A percentile compares a stretch with the other conserved stretches of the same genome.
These are phyloP conservation scores for Mythimna impura DNA, from an alignment of 2,888 invertebrate genomes.

Conservation along the genomic window DNA sequence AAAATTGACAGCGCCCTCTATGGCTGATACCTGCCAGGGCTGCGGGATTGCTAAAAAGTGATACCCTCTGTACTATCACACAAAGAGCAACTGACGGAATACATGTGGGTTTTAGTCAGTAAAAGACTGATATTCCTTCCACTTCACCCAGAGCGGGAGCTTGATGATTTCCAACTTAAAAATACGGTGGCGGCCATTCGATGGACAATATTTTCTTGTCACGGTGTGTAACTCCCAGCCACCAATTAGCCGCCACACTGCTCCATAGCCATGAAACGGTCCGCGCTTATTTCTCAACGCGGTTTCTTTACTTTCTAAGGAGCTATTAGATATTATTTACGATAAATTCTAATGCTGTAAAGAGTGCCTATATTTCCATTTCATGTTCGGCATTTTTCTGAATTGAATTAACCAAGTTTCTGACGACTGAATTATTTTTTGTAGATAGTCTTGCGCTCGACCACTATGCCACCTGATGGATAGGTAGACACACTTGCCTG, in stretches of 20 bases:
- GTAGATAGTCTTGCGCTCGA: too few species aligned
- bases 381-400: neutral
- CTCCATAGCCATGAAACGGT: slow-evolving; percentile 45
- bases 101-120: too few species aligned
- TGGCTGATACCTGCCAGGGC: too few species aligned
- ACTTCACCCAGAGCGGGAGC: too few species aligned
- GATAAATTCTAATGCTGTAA: neutral
- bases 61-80: too few species aligned
- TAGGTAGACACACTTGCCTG: too few species aligned
- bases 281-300: slow-evolving; percentile 52
- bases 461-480: too few species aligned
- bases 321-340: slow-evolving; percentile 25
- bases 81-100: too few species aligned
- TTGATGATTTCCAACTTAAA: too few species aligned
- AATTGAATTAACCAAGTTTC: neutral
- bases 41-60: too few species aligned
- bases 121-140: too few species aligned
- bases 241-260: slow-evolving; percentile 54
- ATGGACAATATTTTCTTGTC: slow-evolving; percentile 56
- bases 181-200: slow-evolving; percentile 15
- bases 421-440: neutral
- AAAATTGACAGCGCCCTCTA: too few species aligned
- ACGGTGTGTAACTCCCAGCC: slow-evolving; percentile 51
- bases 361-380: neutral
- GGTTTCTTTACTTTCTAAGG: slow-evolving; percentile 61